A percentile compares a stretch with the other conserved stretches of the same genome.
Conservation (phyloP, 2,888 invertebrate genomes). For the Caprella mutica region DNA sequence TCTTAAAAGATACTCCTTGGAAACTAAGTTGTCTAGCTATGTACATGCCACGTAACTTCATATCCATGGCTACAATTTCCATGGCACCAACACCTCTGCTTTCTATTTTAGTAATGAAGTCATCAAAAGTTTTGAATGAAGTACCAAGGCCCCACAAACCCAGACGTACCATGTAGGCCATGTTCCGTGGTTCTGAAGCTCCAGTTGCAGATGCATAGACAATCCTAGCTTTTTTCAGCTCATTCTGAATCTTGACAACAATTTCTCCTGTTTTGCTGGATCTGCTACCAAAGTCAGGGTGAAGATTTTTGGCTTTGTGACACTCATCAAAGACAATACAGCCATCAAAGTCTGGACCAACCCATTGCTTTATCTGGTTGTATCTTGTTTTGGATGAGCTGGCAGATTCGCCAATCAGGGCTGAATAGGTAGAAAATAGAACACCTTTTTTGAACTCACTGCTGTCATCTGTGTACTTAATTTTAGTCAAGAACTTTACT, state of each 20-base stretch:
- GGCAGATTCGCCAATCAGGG: slow-evolving; percentile 93
- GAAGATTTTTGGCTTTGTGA: slow-evolving; percentile 96
- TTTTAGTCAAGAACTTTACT: slow-evolving; percentile 45
- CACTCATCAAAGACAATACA: slow-evolving; percentile 97
- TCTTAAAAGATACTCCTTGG: slow-evolving; percentile 91
- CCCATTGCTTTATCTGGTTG: slow-evolving; percentile 37
- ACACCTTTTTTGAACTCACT: slow-evolving; percentile 88
- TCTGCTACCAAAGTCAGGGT: slow-evolving; percentile 89
- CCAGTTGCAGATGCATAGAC: slow-evolving; percentile 95
- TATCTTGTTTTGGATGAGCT: slow-evolving; percentile 35
- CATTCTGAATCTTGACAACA: slow-evolving; percentile 88
- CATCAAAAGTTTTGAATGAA: slow-evolving; percentile 83
- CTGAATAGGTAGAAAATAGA: slow-evolving; percentile 95
- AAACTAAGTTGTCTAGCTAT: slow-evolving; percentile 97
- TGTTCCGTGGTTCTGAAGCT: slow-evolving; percentile 94
- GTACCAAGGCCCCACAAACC: slow-evolving; percentile 98
- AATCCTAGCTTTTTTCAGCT: slow-evolving; percentile 80
- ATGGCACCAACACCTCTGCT: slow-evolving; percentile 93
- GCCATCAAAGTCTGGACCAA: slow-evolving; percentile 36
- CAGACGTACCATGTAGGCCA: slow-evolving; percentile 98
- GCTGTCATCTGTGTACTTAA: slow-evolving; percentile 94
- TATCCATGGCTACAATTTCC: slow-evolving; percentile 99
- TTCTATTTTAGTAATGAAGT: slow-evolving; percentile 93
- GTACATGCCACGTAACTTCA: slow-evolving; percentile 98
- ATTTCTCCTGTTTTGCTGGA: slow-evolving; percentile 94